phyloP scores from a whole-genome alignment of 2,113 vertebrate genomes.

The Silurus meridionalis region DNA sequence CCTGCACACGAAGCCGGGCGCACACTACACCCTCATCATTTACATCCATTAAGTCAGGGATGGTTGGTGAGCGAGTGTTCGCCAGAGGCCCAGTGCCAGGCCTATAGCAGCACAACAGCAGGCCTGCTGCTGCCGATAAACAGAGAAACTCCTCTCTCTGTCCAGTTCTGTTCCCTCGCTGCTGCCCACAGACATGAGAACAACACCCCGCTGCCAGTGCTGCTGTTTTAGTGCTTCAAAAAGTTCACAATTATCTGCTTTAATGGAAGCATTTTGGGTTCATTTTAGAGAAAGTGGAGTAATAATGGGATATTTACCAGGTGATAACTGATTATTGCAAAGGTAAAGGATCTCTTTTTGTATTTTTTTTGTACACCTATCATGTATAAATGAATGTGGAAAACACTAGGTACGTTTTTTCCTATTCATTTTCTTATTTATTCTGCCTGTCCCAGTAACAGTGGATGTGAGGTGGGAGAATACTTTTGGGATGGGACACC shows the following conservation, averaged over 20 bases:
- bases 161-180: slow-evolving; percentile 62
- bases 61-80: slow-evolving; percentile 43
- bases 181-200: slow-evolving; percentile 41
- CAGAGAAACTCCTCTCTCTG: slow-evolving; percentile 63
- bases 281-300: slow-evolving; percentile 73
- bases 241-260: slow-evolving; percentile 48
- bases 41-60: slow-evolving; percentile 73
- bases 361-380: not conserved
- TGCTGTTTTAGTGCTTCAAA: slow-evolving; percentile 41
- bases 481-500: not conserved
- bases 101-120: slow-evolving; percentile 55
- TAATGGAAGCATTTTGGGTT: slow-evolving; percentile 72
- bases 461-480: not conserved
- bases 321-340: not conserved
- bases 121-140: slow-evolving; percentile 74
- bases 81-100: slow-evolving; percentile 62
- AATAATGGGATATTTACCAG: slow-evolving; percentile 60
- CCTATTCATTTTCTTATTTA: not conserved
- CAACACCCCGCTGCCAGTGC: slow-evolving; percentile 52
- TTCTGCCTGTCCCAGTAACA: not conserved
- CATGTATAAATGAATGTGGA: not conserved
- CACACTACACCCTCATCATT: slow-evolving; percentile 68
- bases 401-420: not conserved
- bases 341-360: not conserved
- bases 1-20: slow-evolving; percentile 49